Conservation (phyloP, 30 jellyfish, hydroid and myxozoan species). For the Aurelia sp. region DNA sequence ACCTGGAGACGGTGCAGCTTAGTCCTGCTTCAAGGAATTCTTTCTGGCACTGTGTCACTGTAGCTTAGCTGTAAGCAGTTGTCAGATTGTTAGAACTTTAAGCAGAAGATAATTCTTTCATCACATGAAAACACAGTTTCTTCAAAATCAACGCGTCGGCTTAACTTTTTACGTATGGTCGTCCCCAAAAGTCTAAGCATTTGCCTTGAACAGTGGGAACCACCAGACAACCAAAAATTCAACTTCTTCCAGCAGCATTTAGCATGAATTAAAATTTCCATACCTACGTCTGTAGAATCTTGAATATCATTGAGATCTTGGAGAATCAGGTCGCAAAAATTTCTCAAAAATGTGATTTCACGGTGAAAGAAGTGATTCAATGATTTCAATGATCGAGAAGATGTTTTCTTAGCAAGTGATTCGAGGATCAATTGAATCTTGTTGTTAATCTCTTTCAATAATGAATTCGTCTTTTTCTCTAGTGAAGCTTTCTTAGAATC, state of each 20-base stretch:
- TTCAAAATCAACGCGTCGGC: neutral
- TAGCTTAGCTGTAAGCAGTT: no score
- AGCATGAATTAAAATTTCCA: neutral
- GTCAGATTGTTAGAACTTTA: no score
- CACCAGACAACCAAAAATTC: no score
- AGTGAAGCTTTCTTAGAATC: neutral
- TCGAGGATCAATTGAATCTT: constrained; percentile 23
- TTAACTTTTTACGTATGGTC: neutral
- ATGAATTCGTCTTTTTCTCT: neutral
- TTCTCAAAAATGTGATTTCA: constrained; percentile 21
- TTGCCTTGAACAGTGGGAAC: no score
- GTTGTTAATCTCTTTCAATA: no score
- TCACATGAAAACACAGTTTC: neutral
- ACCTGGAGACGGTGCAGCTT: no score
- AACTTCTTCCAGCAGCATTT: no score
- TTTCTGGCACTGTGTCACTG: no score
- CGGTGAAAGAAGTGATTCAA: constrained; percentile 52
- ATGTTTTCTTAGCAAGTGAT: constrained; percentile 25
- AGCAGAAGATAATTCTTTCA: neutral
- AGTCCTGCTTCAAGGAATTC: no score
- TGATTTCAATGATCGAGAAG: constrained; percentile 40
- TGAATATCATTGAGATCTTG: neutral
- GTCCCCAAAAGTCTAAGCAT: no score
- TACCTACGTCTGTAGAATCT: neutral
- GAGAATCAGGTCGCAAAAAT: neutral